A percentile compares a stretch with the other conserved stretches of the same genome.
phyloP scores from a whole-genome alignment of 2,797 vertebrate species.

The Mormyrops boulengeri region DNA sequence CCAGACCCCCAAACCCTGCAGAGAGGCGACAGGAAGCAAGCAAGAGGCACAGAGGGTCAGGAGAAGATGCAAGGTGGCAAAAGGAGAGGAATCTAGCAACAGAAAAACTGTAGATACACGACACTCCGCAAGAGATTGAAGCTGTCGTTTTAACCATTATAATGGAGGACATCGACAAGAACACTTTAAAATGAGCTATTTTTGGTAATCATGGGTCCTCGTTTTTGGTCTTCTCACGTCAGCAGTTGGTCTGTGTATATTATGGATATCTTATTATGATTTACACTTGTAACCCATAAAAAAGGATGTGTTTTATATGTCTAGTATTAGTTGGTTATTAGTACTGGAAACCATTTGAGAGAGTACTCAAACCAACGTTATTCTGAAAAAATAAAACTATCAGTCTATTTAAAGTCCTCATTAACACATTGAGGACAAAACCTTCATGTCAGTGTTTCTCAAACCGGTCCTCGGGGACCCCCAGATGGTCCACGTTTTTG shows the following conservation, averaged over 20 bases:
- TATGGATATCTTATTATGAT: not conserved
- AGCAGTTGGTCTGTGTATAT: not conserved
- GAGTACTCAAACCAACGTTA: not conserved
- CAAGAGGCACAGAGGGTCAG: constrained; percentile 63
- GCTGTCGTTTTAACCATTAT: not conserved
- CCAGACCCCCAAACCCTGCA: constrained; percentile 97
- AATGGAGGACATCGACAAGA: not conserved
- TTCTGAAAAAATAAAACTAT: not conserved
- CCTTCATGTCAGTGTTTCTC: not conserved
- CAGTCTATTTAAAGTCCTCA: not conserved
- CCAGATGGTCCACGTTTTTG: too few species aligned
- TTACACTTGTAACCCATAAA: not conserved
- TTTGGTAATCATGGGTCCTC: not conserved
- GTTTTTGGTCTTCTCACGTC: not conserved
- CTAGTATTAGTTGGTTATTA: not conserved
- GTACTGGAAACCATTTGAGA: not conserved
- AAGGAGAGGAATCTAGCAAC: constrained; percentile 12
- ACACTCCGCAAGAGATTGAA: not conserved
- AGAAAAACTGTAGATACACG: not conserved
- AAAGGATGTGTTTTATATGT: not conserved
- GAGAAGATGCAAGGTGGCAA: constrained; percentile 23
- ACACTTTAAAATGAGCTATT: not conserved
- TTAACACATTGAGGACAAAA: not conserved
- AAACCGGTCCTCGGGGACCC: too few species aligned
- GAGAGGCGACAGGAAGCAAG: constrained; percentile 67